Percentiles rank a stretch among this genome's conserved stretches.
Conservation (phyloP, 2,888 invertebrate genomes). For the Agonopterix heracliana region DNA sequence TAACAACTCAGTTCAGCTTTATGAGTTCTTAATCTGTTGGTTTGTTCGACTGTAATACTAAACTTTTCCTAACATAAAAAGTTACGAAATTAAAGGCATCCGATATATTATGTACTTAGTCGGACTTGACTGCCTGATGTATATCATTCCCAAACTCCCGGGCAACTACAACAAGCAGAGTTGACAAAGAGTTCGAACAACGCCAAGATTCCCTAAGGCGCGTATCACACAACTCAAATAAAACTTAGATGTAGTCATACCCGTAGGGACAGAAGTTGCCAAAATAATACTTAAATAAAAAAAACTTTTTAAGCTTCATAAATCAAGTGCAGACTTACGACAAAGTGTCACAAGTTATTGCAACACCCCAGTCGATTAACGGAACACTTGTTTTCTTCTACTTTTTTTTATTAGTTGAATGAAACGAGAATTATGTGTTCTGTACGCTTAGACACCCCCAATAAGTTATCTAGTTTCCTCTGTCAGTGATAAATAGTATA, state of each 20-base stretch:
- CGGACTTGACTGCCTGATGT: background rate
- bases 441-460: conserved; percentile 28
- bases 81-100: too few relatives aligned
- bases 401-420: conserved; percentile 15
- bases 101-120: too few relatives aligned
- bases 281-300: conserved; percentile 29
- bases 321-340: conserved; percentile 25
- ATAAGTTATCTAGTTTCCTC: conserved; percentile 45
- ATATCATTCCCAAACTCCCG: conserved; percentile 5
- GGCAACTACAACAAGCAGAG: conserved; percentile 11
- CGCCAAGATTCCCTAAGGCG: conserved; percentile 14
- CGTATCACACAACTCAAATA: conserved; percentile 33
- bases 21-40: too few relatives aligned
- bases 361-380: conserved; percentile 17
- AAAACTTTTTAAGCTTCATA: conserved; percentile 23
- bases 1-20: too few relatives aligned
- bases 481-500: conserved; percentile 41
- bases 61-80: too few relatives aligned
- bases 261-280: conserved; percentile 27
- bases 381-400: conserved; percentile 22
- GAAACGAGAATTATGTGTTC: conserved; percentile 23
- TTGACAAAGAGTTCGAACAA: conserved; percentile 19
- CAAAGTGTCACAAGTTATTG: conserved; percentile 1
- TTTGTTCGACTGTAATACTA: too few relatives aligned
- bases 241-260: conserved; percentile 33